Evolutionary conservation across 2,113 vertebrate species (phyloP).

Genomic region (Onychorhynchus coronatus): DNA sequence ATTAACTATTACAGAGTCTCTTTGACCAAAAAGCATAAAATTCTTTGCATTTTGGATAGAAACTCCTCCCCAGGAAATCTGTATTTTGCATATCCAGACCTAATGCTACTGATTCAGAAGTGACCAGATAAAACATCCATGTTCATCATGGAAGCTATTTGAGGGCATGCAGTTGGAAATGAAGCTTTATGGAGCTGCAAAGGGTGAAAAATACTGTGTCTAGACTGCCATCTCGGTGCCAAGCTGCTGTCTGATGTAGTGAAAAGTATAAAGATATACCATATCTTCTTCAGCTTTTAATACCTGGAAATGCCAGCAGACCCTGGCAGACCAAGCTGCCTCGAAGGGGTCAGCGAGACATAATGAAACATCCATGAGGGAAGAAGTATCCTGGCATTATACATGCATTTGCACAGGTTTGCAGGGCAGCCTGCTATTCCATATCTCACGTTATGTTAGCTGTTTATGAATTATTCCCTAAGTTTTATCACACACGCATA

Average conservation of each 20-base stretch:
- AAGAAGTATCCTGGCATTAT: neutral
- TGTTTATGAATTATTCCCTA: slow-evolving; percentile 70
- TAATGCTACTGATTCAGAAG: neutral
- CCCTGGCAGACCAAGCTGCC: neutral
- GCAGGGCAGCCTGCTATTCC: neutral
- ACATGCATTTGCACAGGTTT: neutral
- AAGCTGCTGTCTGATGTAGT: neutral
- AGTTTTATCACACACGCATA: slow-evolving; percentile 23
- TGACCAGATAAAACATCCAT: neutral
- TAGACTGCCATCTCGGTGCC: neutral
- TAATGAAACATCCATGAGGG: neutral
- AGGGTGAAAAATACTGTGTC: neutral
- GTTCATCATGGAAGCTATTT: neutral
- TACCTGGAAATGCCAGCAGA: neutral
- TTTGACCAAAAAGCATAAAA: neutral
- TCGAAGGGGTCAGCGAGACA: neutral
- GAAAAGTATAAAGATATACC: neutral
- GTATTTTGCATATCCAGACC: neutral
- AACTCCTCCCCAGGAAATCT: neutral
- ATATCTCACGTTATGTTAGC: neutral
- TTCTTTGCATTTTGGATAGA: neutral
- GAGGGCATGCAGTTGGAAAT: neutral
- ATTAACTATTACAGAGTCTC: neutral
- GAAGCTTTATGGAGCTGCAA: neutral
- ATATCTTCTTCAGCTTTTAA: neutral